These are phyloP conservation scores for Bombyx mandarina DNA, from an alignment of 1,140 invertebrate species.

Conservation along the genomic window DNA sequence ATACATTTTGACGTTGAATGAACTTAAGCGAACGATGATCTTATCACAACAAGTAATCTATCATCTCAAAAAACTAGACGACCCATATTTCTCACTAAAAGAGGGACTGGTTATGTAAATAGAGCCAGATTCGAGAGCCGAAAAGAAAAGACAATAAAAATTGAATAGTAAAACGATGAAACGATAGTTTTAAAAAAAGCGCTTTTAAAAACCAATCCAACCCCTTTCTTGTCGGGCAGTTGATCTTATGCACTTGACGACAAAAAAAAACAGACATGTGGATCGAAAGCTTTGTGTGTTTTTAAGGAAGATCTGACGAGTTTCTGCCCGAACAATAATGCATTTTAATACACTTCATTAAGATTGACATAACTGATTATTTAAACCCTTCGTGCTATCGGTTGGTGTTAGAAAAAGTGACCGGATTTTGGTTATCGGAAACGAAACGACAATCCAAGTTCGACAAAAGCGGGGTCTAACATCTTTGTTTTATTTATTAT, in stretches of 20 bases:
- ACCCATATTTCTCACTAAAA: not conserved
- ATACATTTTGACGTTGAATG: conserved; percentile 7
- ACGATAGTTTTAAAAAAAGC: conserved; percentile 38
- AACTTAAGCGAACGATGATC: conserved; percentile 10
- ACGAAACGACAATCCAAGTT: not conserved
- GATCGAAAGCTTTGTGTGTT: conserved; percentile 45
- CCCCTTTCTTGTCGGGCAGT: conserved; percentile 53
- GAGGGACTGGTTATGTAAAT: conserved; percentile 21
- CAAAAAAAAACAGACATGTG: conserved; percentile 61
- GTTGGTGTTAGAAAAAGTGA: conserved; percentile 2
- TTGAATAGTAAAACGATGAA: conserved; percentile 46
- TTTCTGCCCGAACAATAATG: conserved; percentile 61
- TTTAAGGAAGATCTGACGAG: conserved; percentile 44
- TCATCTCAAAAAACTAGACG: too few species aligned
- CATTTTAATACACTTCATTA: conserved; percentile 68
- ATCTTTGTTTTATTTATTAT: not conserved
- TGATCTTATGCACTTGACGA: conserved; percentile 42
- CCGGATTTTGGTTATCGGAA: not conserved
- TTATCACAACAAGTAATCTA: too few species aligned
- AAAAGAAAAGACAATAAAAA: conserved; percentile 28
- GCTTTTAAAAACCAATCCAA: conserved; percentile 42
- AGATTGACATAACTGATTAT: conserved; percentile 64
- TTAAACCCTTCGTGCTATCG: conserved; percentile 14
- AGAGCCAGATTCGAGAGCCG: conserved; percentile 7
- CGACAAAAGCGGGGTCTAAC: too few species aligned